A percentile compares a stretch with the other conserved stretches of the same genome.
These are phyloP conservation scores for Chloroceryle amazona DNA, from an alignment of 2,797 vertebrate species.

Conservation along the genomic window DNA sequence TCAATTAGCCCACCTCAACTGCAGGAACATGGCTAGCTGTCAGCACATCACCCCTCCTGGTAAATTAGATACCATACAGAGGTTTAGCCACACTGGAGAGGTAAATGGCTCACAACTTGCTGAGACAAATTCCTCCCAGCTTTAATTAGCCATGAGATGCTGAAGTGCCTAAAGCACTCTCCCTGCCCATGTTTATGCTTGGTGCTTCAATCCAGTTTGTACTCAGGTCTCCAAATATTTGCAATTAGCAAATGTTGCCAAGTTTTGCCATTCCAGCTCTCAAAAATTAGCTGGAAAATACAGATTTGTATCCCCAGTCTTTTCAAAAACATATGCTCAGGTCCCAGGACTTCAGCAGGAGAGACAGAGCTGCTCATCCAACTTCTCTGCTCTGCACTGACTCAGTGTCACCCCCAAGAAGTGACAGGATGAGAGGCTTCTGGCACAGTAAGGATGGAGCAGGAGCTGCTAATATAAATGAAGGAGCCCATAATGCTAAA, in stretches of 20 bases:
- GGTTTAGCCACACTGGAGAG: conserved; percentile 12
- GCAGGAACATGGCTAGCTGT: conserved; percentile 4
- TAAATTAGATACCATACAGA: neutral
- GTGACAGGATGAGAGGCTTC: neutral
- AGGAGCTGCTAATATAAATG: neutral
- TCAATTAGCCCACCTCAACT: neutral
- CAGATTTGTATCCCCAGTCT: neutral
- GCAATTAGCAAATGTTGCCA: conserved; percentile 16
- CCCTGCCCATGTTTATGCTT: neutral
- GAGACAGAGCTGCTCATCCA: neutral
- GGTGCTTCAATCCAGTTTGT: neutral
- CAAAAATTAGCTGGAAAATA: conserved; percentile 13
- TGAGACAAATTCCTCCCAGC: conserved; percentile 46
- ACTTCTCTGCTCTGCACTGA: neutral
- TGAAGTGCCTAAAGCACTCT: conserved; percentile 2
- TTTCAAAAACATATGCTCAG: neutral
- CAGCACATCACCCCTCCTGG: conserved; percentile 25
- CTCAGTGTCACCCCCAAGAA: neutral
- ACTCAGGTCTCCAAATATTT: conserved; percentile 42
- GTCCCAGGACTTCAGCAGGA: neutral
- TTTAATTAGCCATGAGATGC: conserved; percentile 39
- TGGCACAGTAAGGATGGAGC: neutral
- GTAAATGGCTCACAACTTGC: conserved; percentile 48
- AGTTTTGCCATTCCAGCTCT: neutral
- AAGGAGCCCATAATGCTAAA: neutral